Conservation (phyloP, 2,888 invertebrate species). For the Drosophila ezoana region DNA sequence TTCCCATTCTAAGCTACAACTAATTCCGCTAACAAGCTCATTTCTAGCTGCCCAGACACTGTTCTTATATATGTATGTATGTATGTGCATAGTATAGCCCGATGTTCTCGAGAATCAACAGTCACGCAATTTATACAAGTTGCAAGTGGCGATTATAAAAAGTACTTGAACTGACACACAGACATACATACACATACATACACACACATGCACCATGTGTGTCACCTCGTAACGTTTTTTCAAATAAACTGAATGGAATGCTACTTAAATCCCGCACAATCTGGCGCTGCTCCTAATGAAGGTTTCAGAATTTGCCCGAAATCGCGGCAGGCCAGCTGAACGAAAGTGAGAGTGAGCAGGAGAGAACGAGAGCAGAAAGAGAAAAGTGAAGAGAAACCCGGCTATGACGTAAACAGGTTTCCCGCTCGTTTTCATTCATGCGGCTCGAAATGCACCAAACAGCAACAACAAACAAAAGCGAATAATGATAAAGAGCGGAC, state of each 20-base stretch:
- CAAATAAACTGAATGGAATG: constrained; percentile 25
- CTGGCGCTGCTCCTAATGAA: constrained; percentile 57
- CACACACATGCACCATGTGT: neutral
- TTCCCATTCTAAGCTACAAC: constrained; percentile 13
- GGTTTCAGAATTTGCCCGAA: constrained; percentile 61
- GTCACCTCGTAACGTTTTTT: constrained; percentile 39
- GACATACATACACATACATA: neutral
- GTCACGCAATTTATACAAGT: constrained; percentile 66
- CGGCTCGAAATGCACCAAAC: constrained; percentile 30
- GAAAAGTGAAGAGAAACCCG: constrained; percentile 35
- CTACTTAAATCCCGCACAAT: constrained; percentile 37
- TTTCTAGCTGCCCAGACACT: constrained; percentile 11
- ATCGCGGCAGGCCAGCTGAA: constrained; percentile 30
- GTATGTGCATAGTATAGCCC: constrained; percentile 13
- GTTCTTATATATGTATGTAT: constrained; percentile 17
- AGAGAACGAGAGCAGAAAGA: constrained; percentile 9
- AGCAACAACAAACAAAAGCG: constrained; percentile 49
- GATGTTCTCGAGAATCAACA: constrained; percentile 41
- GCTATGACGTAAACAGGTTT: constrained; percentile 77
- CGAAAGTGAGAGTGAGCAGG: constrained; percentile 64
- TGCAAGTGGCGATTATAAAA: constrained; percentile 57
- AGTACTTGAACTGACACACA: constrained; percentile 59
- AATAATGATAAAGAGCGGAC: constrained; percentile 53
- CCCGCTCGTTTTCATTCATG: constrained; percentile 52
- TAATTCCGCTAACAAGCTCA: constrained; percentile 13